These are phyloP conservation scores for Gobionotothen gibberifrons DNA, from an alignment of 2,797 vertebrate genomes.

Conservation along the genomic window DNA sequence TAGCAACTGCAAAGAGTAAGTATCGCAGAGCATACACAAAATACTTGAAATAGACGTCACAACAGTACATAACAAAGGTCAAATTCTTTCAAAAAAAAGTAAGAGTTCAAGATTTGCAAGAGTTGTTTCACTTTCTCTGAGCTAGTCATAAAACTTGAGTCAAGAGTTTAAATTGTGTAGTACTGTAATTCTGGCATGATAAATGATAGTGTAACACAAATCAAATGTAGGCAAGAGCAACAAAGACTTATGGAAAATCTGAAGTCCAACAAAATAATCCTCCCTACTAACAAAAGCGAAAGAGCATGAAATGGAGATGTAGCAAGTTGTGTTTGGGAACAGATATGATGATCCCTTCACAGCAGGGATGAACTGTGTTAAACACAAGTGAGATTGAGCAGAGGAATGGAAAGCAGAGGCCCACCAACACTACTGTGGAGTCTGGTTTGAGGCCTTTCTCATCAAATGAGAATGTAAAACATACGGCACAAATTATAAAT, in stretches of 20 bases:
- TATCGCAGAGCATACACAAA: background rate
- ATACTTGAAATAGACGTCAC: background rate
- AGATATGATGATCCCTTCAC: slow-evolving; percentile 20
- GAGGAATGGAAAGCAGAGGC: slow-evolving; percentile 21
- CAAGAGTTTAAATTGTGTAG: background rate
- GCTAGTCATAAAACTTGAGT: background rate
- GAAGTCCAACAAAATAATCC: background rate
- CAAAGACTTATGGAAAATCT: background rate
- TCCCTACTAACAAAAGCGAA: background rate
- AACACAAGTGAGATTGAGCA: slow-evolving; percentile 3
- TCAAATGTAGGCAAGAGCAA: background rate
- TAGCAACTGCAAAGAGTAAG: background rate
- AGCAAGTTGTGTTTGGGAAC: slow-evolving; percentile 28
- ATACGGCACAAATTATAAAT: slow-evolving; percentile 17
- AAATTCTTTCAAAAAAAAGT: background rate
- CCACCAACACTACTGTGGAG: slow-evolving; percentile 3
- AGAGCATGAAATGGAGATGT: slow-evolving; percentile 15
- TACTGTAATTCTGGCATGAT: background rate
- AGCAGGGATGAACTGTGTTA: slow-evolving; percentile 9
- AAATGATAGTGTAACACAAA: background rate
- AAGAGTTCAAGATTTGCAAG: background rate
- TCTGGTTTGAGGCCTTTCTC: slow-evolving; percentile 23
- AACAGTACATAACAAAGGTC: background rate
- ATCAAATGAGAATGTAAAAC: slow-evolving; percentile 32
- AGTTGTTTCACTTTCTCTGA: slow-evolving; percentile 4